Evolutionary conservation across 2,113 vertebrate genomes (phyloP).

Genomic region (Melierax canorus): DNA sequence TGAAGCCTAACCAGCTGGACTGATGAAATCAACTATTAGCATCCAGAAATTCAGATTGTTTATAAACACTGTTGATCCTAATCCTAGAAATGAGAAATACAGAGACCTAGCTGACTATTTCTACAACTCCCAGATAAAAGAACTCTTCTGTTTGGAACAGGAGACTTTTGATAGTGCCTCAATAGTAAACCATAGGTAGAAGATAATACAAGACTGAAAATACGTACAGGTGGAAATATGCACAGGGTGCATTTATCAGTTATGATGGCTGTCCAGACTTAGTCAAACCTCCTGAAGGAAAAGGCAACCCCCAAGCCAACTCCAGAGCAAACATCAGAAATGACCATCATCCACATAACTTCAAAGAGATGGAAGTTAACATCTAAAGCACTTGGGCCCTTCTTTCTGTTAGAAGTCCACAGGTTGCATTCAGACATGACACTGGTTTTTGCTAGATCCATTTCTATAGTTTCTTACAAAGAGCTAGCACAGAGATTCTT

Average conservation of each 20-base stretch:
- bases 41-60: not conserved
- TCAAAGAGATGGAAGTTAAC: not conserved
- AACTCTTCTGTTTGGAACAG: not conserved
- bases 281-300: not conserved
- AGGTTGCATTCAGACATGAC: not conserved
- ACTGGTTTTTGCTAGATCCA: not conserved
- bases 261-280: not conserved
- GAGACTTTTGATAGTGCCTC: not conserved
- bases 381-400: fast-evolving
- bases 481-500: not conserved
- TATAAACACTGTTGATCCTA: not conserved
- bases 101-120: not conserved
- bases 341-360: not conserved
- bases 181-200: not conserved
- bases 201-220: not conserved
- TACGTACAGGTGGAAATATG: not conserved
- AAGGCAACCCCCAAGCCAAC: not conserved
- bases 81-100: not conserved
- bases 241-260: not conserved
- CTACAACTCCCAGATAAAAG: not conserved
- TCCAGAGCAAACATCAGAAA: not conserved
- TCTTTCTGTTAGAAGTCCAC: not conserved
- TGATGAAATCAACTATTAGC: not conserved
- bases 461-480: not conserved
- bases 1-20: not conserved